Evolutionary conservation across 2,797 vertebrate species (phyloP).

Genomic region (Periophthalmus magnuspinnatus): DNA sequence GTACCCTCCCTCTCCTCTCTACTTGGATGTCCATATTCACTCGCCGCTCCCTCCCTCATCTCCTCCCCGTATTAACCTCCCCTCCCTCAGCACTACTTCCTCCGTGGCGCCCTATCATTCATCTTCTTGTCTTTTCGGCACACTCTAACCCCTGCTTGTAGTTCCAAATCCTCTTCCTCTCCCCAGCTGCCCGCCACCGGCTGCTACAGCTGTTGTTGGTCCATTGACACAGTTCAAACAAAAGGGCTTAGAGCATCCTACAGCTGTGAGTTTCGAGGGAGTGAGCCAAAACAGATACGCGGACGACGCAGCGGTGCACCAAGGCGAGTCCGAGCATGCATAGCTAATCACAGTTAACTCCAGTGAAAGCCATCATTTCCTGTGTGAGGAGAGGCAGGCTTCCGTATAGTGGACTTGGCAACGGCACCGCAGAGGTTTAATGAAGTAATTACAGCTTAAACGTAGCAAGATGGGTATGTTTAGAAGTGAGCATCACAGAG

Average conservation of each 20-base stretch:
- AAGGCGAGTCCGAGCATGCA: slow-evolving; percentile 26
- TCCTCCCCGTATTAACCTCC: slow-evolving; percentile 54
- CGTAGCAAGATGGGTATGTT: neutral
- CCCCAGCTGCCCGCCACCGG: slow-evolving; percentile 63
- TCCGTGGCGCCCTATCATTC: slow-evolving; percentile 45
- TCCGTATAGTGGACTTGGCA: neutral
- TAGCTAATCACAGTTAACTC: slow-evolving; percentile 28
- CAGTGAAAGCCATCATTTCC: slow-evolving; percentile 13
- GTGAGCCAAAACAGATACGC: slow-evolving; percentile 52
- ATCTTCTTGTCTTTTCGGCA: slow-evolving; percentile 37
- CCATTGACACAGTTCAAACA: slow-evolving; percentile 74
- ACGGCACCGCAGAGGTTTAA: neutral
- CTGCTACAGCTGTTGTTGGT: slow-evolving; percentile 71
- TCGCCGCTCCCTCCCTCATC: slow-evolving; percentile 24
- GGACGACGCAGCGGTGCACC: slow-evolving; percentile 30
- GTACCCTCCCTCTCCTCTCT: slow-evolving; percentile 41
- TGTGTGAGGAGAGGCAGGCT: slow-evolving; percentile 6
- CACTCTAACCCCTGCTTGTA: slow-evolving; percentile 55
- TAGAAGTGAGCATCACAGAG: neutral
- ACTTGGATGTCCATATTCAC: slow-evolving; percentile 46
- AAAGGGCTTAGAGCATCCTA: slow-evolving; percentile 65
- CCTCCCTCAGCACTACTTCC: slow-evolving; percentile 42
- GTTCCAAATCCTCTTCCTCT: slow-evolving; percentile 65
- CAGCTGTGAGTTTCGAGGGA: slow-evolving; percentile 58
- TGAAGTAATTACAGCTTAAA: slow-evolving; percentile 1